Base-by-base conservation (phyloP, 2,888 invertebrate genomes). In the Cantharis flavilabris region DNA sequence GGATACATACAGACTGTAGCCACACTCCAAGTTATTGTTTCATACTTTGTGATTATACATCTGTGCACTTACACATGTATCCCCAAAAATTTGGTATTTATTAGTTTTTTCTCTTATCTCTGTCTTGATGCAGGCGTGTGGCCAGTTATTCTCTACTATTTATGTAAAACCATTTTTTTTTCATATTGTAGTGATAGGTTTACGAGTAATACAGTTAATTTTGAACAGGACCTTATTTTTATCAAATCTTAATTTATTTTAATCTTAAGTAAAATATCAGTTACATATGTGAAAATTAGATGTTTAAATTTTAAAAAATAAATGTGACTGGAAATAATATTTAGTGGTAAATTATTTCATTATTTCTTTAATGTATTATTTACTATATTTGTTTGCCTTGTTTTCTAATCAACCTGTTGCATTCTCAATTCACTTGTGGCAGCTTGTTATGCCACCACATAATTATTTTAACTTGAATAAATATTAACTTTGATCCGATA, bases 1-100 rank as follows among this genome's bases (percentile, higher is more conserved):
- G 79, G 78, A 79, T 80, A 81, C 80, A 80, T 76, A 74, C 77
- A 81, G 79, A 79, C 80, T 80, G 76, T 81, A 80, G 79, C 75
- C 80, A 82, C 79, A 81, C 80, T 79, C 76, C 71, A 69, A 77
- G 76, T 84, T 81, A 78, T 81, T 82, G 83, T 86, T 87, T 87
- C 87, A 87, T 87, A 87, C 87, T 87, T 87, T 87, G 87, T 87
- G 87, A 87, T 84, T 80, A 83, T 84, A 84, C 83, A 84, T 84
- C 84, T 86, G 86, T 86, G 86, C 86, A 86, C 86, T 86, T 86
- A 85, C 78, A 81, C 80, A 82, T 81, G 83, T 84, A 83, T 84
- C 83, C 83, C 82, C 83, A 72, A 76, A 79, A 76, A 71, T 79
- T 70, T 73, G 73, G 70, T 76, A 70, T 77, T 72, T 73, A 75